phyloP scores from a whole-genome alignment of 2,113 vertebrate genomes.

The Girardinichthys multiradiatus region DNA sequence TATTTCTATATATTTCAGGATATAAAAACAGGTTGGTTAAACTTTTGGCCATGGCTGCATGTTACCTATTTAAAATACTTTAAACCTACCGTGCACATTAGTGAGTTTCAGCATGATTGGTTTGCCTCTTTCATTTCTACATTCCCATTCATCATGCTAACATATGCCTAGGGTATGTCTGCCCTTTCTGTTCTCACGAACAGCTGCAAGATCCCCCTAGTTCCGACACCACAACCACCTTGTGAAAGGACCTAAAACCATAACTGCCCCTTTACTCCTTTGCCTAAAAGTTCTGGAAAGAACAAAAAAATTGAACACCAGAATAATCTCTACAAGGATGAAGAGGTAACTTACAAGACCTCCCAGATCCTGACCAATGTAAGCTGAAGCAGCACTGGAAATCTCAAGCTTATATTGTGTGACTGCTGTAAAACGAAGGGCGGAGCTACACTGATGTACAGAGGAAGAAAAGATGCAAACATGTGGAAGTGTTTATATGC shows the following conservation, averaged over 20 bases:
- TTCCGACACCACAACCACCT: not conserved
- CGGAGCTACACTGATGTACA: not conserved
- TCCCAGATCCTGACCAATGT: slow-evolving; percentile 8
- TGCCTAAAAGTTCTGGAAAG: not conserved
- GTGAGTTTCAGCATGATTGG: not conserved
- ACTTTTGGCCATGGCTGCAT: not conserved
- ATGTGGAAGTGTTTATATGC: slow-evolving; percentile 56
- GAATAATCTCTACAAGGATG: not conserved
- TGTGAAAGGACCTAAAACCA: not conserved
- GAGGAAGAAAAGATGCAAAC: slow-evolving; percentile 37
- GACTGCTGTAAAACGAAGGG: slow-evolving; percentile 7
- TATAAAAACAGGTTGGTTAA: not conserved
- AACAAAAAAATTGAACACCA: not conserved
- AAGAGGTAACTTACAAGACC: not conserved
- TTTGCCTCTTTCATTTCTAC: not conserved
- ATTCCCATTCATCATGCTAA: not conserved
- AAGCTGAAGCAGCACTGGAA: slow-evolving; percentile 42
- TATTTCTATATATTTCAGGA: no score
- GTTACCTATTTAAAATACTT: not conserved
- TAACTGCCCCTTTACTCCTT: not conserved
- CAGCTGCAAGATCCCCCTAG: no score
- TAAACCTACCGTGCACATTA: no score
- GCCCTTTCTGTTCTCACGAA: not conserved
- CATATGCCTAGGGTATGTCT: not conserved
- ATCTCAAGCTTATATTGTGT: slow-evolving; percentile 13